phyloP scores from a whole-genome alignment of 2,113 vertebrate species.

The Prunella fulvescens region DNA sequence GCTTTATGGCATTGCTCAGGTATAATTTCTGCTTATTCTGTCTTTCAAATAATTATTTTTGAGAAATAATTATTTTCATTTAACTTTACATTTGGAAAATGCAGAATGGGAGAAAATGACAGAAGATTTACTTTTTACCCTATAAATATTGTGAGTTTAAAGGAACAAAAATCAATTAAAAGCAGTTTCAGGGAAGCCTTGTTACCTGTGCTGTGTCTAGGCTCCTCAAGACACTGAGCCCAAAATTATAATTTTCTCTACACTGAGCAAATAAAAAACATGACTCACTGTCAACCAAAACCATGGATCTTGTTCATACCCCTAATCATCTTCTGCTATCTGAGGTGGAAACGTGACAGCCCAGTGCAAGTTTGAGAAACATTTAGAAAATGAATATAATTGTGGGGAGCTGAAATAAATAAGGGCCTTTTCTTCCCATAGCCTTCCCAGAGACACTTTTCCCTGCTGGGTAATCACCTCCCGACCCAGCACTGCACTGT shows the following conservation, averaged over 20 bases:
- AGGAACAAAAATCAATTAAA: background rate
- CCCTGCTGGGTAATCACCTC: constrained; percentile 29
- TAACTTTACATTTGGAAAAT: background rate
- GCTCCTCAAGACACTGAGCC: constrained; percentile 5
- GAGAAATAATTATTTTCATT: background rate
- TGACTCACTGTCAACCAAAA: background rate
- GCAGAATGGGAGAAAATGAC: background rate
- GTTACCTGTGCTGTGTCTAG: background rate
- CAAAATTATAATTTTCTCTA: constrained; percentile 22
- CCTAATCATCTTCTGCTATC: background rate
- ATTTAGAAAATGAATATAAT: constrained; percentile 16
- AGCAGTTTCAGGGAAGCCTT: constrained; percentile 5
- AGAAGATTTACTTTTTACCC: background rate
- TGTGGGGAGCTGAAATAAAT: constrained; percentile 38
- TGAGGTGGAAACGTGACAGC: constrained; percentile 1
- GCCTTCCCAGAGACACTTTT: background rate
- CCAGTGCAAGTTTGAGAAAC: background rate
- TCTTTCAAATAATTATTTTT: background rate
- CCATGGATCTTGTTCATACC: background rate
- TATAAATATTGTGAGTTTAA: background rate
- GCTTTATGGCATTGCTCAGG: background rate
- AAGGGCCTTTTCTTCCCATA: background rate
- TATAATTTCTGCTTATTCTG: background rate
- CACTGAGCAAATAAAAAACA: background rate
- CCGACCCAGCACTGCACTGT: background rate